phyloP scores from a whole-genome alignment of 2,113 vertebrate species.

The Saguinus midas region DNA sequence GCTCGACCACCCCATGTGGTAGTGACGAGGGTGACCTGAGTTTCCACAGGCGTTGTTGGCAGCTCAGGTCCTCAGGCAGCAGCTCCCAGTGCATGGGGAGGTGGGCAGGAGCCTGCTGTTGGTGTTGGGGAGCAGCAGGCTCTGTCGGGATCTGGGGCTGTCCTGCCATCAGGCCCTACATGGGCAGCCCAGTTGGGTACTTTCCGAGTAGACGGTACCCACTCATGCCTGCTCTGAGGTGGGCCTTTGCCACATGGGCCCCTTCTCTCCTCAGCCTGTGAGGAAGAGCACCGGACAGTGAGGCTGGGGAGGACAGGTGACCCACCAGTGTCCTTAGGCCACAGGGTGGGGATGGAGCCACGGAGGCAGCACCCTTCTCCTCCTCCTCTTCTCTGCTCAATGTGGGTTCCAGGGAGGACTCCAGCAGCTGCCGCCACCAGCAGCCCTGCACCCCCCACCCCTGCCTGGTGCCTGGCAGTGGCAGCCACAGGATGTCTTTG shows the following conservation, averaged over 20 bases:
- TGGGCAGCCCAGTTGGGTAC: background rate
- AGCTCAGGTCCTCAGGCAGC: no score
- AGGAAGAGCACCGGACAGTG: accelerated
- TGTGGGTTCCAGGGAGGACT: background rate
- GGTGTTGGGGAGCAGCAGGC: no score
- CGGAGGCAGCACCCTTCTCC: background rate
- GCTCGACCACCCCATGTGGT: background rate
- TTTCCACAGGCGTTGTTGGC: no score
- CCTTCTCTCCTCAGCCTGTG: background rate
- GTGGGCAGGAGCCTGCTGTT: no score
- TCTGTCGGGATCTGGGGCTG: background rate
- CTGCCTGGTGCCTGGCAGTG: no score
- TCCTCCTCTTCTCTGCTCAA: background rate
- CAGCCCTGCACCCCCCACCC: no score
- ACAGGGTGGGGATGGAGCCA: no score
- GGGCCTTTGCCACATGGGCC: background rate
- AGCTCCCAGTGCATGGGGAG: background rate
- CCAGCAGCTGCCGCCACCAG: background rate
- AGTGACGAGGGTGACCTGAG: no score
- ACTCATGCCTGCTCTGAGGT: background rate
- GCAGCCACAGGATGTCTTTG: no score
- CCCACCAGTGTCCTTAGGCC: background rate
- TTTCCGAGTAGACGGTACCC: background rate
- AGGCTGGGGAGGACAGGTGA: background rate
- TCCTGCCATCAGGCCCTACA: background rate